Evolutionary conservation across 2,797 vertebrate genomes (phyloP), one percentile per base, ranked within the genome.

Genomic region (Poecilia gillii): DNA sequence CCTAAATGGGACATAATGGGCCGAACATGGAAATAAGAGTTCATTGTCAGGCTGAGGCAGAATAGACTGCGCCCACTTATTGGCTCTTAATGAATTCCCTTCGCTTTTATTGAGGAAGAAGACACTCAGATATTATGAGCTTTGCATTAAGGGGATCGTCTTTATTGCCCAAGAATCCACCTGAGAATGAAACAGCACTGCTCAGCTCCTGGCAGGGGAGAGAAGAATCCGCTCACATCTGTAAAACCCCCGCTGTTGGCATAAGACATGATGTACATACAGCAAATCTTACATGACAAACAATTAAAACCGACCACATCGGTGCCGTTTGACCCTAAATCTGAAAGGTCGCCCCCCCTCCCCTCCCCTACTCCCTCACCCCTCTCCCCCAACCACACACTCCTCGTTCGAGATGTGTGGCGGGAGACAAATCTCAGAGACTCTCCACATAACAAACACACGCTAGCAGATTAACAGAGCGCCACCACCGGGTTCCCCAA

Each of bases 81-180:
- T 53, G 7, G 72, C 85, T 81, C 79, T 78, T 78, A 84, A 86
- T 86, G 84, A 85, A 86, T 85, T 82, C 53, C 46, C 83, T 87
- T 71, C 33, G 71, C 81, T 72, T 71, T 74, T 45, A 85, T 28
- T 45, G 25, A 82, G 71, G 89, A 93, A 86, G 64, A 89, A 45
- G 33, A 94, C 94, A 93, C 78, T 84, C 25, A 75, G 79, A 74
- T 89, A 59, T 92, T 93, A 84, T 83, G 89, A 75, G 70, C 84
- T 90, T 96, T 96, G 95, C 97, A 97, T 97, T 96, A 95, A 90
- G 97, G 96, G 97, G 97, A 98, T 96, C 95, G 96, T 97, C 96
- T 98, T 99, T 99, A 98, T 99, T 98, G 97, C 97, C 98, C 97
- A 97, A 79, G 76, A 97, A 95, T 97, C 97, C 97, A 97, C 98